phyloP scores from a whole-genome alignment of 2,888 invertebrate genomes.

The Lochmaea crataegi region DNA sequence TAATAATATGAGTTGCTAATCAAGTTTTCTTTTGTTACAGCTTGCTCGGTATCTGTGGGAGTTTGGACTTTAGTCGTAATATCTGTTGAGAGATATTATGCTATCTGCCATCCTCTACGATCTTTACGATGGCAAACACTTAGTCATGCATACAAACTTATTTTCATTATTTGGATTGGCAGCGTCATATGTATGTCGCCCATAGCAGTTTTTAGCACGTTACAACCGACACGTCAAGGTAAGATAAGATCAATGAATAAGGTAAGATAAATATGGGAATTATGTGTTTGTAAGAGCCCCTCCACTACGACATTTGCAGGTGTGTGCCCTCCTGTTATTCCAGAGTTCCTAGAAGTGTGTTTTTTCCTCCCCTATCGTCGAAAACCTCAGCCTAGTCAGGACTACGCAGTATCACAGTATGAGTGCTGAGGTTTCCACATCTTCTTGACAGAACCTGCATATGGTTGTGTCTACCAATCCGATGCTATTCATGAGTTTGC shows the following conservation, averaged over 20 bases:
- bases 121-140: slow-evolving; percentile 82
- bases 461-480: too few relatives aligned
- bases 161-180: slow-evolving; percentile 73
- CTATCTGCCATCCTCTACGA: slow-evolving; percentile 80
- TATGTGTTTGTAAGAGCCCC: too few relatives aligned
- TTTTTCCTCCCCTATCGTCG: too few relatives aligned
- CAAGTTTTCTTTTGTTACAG: slow-evolving; percentile 65
- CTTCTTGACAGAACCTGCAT: too few relatives aligned
- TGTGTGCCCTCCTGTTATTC: too few relatives aligned
- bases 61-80: slow-evolving; percentile 84
- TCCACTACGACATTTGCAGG: too few relatives aligned
- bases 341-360: too few relatives aligned
- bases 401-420: too few relatives aligned
- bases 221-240: slow-evolving; percentile 68
- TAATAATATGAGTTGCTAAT: not conserved
- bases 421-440: too few relatives aligned
- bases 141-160: slow-evolving; percentile 79
- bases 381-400: too few relatives aligned
- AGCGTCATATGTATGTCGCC: slow-evolving; percentile 76
- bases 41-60: slow-evolving; percentile 79
- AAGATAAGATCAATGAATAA: slow-evolving; percentile 33
- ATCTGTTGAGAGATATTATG: slow-evolving; percentile 82
- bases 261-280: too few relatives aligned
- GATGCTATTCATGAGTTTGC: too few relatives aligned
- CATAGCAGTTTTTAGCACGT: slow-evolving; percentile 70